Evolutionary conservation across 2,113 vertebrate genomes (phyloP).

Genomic region (Amphilophus citrinellus): DNA sequence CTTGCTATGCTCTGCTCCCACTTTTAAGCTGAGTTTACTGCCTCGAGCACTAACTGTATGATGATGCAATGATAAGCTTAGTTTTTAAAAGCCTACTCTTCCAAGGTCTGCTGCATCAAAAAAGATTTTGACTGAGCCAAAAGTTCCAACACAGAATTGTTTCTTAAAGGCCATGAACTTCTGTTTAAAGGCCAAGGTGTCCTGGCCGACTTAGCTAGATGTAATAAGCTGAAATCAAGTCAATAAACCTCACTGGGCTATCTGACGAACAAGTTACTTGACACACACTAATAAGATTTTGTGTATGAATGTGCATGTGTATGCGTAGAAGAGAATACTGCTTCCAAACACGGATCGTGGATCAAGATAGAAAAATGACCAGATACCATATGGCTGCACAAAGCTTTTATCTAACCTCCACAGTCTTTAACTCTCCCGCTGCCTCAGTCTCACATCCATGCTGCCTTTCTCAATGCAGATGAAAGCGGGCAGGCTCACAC

Average conservation of each 20-base stretch:
- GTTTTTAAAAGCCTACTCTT: slow-evolving; percentile 28
- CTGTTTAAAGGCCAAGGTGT: slow-evolving; percentile 61
- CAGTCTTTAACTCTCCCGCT: not conserved
- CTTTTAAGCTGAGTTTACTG: not conserved
- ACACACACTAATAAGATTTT: slow-evolving; percentile 30
- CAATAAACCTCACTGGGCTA: slow-evolving; percentile 48
- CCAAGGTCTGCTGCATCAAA: slow-evolving; percentile 31
- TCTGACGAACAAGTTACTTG: slow-evolving; percentile 38
- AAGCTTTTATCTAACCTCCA: not conserved
- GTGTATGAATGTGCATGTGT: not conserved
- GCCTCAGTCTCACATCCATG: not conserved
- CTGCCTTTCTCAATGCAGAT: slow-evolving; percentile 16
- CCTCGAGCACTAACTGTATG: not conserved
- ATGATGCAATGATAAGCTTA: slow-evolving; percentile 31
- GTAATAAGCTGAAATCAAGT: slow-evolving; percentile 59
- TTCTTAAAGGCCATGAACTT: slow-evolving; percentile 66
- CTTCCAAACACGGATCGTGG: not conserved
- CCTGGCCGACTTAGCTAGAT: slow-evolving; percentile 41
- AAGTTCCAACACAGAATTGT: slow-evolving; percentile 25
- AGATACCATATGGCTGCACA: not conserved
- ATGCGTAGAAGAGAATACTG: not conserved
- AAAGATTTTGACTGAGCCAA: slow-evolving; percentile 40
- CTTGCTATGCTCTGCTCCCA: not conserved
- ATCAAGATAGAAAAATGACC: slow-evolving; percentile 5
- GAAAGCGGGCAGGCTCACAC: not conserved